These are phyloP conservation scores for Platanista minor DNA, from an alignment of 2,113 vertebrate species.

Conservation along the genomic window DNA sequence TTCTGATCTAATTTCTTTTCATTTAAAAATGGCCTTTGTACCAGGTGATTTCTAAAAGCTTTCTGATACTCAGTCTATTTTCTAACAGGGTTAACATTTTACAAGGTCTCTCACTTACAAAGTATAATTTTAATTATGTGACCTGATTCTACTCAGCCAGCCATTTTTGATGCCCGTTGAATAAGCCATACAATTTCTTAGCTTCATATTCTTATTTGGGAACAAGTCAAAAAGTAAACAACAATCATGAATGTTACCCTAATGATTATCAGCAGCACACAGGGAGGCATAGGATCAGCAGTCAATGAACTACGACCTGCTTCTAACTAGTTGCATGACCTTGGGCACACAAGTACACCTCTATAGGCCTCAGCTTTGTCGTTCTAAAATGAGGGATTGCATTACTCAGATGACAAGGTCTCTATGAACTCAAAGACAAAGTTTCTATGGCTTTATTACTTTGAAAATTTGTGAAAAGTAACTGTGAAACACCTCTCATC, in stretches of 20 bases:
- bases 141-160: background rate
- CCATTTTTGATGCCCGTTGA: background rate
- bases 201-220: background rate
- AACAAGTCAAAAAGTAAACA: background rate
- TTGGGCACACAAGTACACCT: background rate
- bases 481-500: background rate
- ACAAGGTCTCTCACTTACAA: background rate
- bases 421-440: background rate
- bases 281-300: background rate
- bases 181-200: background rate
- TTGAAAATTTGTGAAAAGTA: background rate
- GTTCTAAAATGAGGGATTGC: background rate
- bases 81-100: background rate
- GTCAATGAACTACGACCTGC: background rate
- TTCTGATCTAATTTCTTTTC: background rate
- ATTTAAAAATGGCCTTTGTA: background rate
- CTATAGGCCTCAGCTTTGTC: background rate
- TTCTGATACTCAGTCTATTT: background rate
- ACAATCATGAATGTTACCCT: background rate
- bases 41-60: background rate
- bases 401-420: background rate
- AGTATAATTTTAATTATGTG: slow-evolving; percentile 19
- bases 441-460: background rate
- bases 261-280: background rate
- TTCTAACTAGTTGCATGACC: background rate